Base-by-base conservation (phyloP, 1,140 invertebrate genomes). In the Cyclina sinensis region DNA sequence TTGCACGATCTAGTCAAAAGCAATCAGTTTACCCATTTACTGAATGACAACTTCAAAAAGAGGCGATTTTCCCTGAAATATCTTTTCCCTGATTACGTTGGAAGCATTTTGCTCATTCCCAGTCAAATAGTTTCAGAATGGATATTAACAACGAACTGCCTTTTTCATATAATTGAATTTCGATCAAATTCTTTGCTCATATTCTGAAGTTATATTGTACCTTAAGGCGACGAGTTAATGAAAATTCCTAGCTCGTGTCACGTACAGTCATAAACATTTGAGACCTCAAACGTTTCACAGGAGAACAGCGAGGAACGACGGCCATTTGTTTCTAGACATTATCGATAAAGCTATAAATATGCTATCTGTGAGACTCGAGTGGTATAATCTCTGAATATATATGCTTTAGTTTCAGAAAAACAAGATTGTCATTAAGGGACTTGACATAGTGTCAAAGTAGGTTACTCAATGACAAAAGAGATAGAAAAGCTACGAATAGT, bases 141-240 rank as follows among this genome's bases (percentile, higher is more conserved):
- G 59, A 70, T 83, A 65, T 83, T 83, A 83, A 83, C 81, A 70
- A 39, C 81, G 35, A 24, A 65, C 65, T 46, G 59, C 81, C 81
- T 70, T 83, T 83, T 83, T 83, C 59, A 65, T 83, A 70, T 83
- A 83, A 83, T 83, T 83, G 81, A 83, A 70, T 83, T 83, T 83
- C 81, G 81, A 83, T 83, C 81, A 83, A 70, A 83, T 83, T 65
- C 81, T 83, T 83, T 68, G 81, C 81, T 83, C 81, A 48, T 83
- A 68, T 83, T 65, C 59, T 35, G 81, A 83, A 51, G 46, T 70
- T 83, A 65, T 83, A 83, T 83, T 83, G 43, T 65, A 65, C 81
- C 81, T 83, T 70, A n/a, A 30, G 81, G 81, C 59, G 65, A 51
- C 30, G 62, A 68, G 81, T 83, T 83, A 83, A 83, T 83, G 81